Evolutionary conservation across 2,797 vertebrate species (phyloP), one percentile per base, ranked within the genome.

Genomic region (Zenarchopterus dispar): DNA sequence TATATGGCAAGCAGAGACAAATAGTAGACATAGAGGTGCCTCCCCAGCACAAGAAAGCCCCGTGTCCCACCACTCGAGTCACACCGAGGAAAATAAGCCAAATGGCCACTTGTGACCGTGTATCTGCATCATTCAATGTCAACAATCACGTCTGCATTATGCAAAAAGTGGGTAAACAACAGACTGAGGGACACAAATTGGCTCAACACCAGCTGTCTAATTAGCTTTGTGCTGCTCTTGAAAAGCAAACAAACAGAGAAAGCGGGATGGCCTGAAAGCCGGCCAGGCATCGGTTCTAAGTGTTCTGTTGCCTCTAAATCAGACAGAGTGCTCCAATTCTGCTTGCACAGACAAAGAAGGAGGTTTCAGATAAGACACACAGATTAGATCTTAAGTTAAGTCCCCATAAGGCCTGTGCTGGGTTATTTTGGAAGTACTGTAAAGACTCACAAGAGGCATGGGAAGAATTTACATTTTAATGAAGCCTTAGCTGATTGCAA

Each of bases 151-250:
- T 82, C 85, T 88, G 86, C 82, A 86, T 93, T 92, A 92, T 90
- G 90, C 88, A 87, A 81, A 89, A 87, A 81, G 77, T 84, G 87
- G 78, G 88, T 90, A 91, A 93, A 91, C 91, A 89, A 90, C 89
- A 91, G 86, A 86, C 87, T 84, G 86, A 86, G 89, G 89, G 89
- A 88, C 81, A 88, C 73, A 85, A 85, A 86, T 91, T 92, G 92
- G 91, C 90, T 84, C 73, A 77, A 77, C 83, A 90, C 90, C 93
- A 93, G 89, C 87, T 88, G 91, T 91, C 92, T 93, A 92, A 92
- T 93, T 93, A 93, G 90, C 89, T 91, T 89, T 91, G 89, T 88
- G 89, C 85, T 89, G 85, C 85, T 91, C 86, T 90, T 91, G 89
- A 92, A 93, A 91, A 90, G 89, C 89, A 92, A 93, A 91, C 85